These are phyloP conservation scores for Drosophila tsacasi DNA, from an alignment of 1,140 invertebrate genomes.

Conservation along the genomic window DNA sequence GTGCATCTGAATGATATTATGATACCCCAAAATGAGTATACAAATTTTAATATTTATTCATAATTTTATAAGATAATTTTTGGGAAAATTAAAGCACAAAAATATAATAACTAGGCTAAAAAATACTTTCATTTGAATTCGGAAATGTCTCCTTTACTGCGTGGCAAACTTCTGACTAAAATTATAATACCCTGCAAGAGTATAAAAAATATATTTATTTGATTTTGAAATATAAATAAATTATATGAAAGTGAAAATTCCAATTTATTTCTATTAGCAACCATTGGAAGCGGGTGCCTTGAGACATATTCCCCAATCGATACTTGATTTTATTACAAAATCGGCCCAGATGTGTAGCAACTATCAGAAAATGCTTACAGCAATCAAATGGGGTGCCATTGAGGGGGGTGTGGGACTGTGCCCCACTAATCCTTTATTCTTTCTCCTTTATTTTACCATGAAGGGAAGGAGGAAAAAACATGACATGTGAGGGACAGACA, in stretches of 20 bases:
- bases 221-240: not conserved
- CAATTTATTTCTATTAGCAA: not conserved
- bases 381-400: slow-evolving; percentile 29
- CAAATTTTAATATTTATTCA: too few relatives aligned
- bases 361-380: slow-evolving; percentile 19
- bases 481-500: slow-evolving; percentile 45
- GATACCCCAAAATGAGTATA: too few relatives aligned
- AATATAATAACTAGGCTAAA: too few relatives aligned
- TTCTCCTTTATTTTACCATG: not conserved
- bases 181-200: too few relatives aligned
- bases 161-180: too few relatives aligned
- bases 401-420: slow-evolving; percentile 18
- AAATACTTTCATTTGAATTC: too few relatives aligned
- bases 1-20: too few relatives aligned
- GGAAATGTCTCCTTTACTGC: too few relatives aligned
- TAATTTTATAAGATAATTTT: too few relatives aligned
- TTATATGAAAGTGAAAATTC: not conserved
- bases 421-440: slow-evolving; percentile 37
- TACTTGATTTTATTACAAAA: not conserved
- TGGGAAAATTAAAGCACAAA: too few relatives aligned
- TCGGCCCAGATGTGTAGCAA: not conserved
- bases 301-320: not conserved
- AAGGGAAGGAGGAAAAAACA: slow-evolving; percentile 8
- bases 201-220: not conserved
- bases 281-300: not conserved